phyloP scores from a whole-genome alignment of 2,113 vertebrate species.

The Phylloscopus whistleri region DNA sequence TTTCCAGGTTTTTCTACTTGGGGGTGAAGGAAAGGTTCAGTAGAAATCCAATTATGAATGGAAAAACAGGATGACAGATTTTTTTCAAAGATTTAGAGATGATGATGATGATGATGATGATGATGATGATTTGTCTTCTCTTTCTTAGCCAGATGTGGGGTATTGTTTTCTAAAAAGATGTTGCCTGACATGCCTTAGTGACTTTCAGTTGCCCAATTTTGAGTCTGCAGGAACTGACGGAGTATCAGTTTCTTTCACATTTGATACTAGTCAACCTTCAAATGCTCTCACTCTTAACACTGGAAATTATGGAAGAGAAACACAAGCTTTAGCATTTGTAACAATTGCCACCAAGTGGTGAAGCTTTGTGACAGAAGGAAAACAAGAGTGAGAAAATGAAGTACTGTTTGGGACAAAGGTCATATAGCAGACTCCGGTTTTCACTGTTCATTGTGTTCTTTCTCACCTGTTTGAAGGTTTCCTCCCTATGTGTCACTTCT shows the following conservation, averaged over 20 bases:
- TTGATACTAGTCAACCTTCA: background rate
- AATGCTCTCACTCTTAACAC: background rate
- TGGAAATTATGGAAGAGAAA: background rate
- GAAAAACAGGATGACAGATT: background rate
- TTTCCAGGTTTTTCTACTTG: background rate
- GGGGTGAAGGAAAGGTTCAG: background rate
- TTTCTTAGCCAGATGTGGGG: background rate
- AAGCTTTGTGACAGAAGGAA: background rate
- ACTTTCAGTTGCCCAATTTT: background rate
- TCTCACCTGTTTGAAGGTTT: constrained; percentile 72
- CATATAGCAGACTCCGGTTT: constrained; percentile 31
- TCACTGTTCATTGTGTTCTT: constrained; percentile 37
- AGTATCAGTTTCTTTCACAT: background rate
- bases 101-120: accelerated
- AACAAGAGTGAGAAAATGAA: constrained; percentile 4
- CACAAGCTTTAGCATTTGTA: background rate
- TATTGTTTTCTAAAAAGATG: background rate
- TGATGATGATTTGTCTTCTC: background rate
- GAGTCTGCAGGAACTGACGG: background rate
- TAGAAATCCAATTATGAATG: background rate
- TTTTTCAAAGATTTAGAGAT: background rate
- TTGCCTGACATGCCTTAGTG: background rate
- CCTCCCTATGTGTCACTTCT: constrained; percentile 54
- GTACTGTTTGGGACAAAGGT: background rate
- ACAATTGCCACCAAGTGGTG: background rate